Base-by-base conservation (phyloP, 2,888 invertebrate genomes). In the Hedychridium roseum region DNA sequence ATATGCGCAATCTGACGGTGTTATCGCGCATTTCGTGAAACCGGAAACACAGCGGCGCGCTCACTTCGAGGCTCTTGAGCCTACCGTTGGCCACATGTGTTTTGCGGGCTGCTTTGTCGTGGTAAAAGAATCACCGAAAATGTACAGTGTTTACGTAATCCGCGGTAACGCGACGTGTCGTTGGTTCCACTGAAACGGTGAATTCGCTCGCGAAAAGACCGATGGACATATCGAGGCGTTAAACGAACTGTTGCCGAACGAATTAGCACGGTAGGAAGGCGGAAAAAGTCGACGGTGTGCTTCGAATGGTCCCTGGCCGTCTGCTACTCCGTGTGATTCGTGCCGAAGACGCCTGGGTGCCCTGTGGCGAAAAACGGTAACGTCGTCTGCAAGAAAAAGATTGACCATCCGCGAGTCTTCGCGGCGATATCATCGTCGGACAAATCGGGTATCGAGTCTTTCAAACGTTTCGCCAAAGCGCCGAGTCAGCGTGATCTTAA, bases 121-220 rank as follows among this genome's bases (percentile, higher is more conserved):
- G 51, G 50, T 51, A 55, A 64, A 66, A 59, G 61, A n/a, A 50
- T 64, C 40, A 36, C 52, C 57, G 59, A 69, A 71, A 68, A 74
- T 74, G 75, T 56, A 37, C 57, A 60, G 66, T 66, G 67, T 71
- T 75, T 74, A 75, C 73, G 73, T 76, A 75, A 76, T 69, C 50
- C 55, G 64, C 56, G 62, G 60, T 57, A 60, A 57, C 60, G 53
- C 54, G 55, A 62, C 47, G 50, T 34, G 41, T 38, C 21, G 43
- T 52, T 57, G 50, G 54, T 59, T 44, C 49, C 53, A 45, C 27
- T 47, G 42, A 50, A 47, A 44, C 30, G 38, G 36, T 21, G 39
- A 3, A 16, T n/a, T 6, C 5, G 5, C 9, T 23, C 9, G 9
- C 20, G 32, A 7, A 46, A 30, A 42, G 31, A 15, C 15, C 23